Base-by-base conservation (phyloP, 2,797 vertebrate species). In the Novumbra hubbsi region DNA sequence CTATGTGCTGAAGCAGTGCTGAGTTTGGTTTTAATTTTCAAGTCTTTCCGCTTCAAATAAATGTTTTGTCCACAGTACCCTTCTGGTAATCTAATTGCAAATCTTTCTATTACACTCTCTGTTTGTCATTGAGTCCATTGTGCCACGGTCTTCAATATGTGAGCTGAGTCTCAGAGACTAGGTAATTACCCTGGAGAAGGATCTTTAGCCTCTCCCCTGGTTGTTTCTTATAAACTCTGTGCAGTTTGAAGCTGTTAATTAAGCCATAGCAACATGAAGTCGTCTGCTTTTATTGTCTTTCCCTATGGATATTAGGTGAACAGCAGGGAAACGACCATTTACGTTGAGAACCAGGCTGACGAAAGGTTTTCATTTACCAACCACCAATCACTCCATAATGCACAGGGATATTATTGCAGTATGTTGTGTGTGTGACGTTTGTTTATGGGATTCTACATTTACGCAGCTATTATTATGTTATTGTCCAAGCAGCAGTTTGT, bases 161-260 rank as follows among this genome's bases (percentile, higher is more conserved):
- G 55, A 68, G 76, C 75, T 52, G 73, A 80, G 45, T 62, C 78
- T 68, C 74, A 63, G 48, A 73, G 76, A 86, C 78, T 78, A 85
- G 28, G 79, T 60, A 63, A 68, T 71, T 74, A 81, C 85, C 81
- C 75, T 0, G 55, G 79, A 80, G 81, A 66, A 69, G 75, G 73
- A 27, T 16, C 73, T 65, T 73, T 72, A 73, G 65, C 28, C 70
- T 73, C 78, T 81, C 68, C 73, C 76, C 68, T 67, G 72, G 70
- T 30, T 79, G 76, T 86, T 64, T 71, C 30, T 32, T 38, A 3
- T 5, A 38, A 38, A 38, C 5, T 30, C 63, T 32, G 62, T 64
- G 62, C 28, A 64, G 1, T 14, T 17, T 32, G 30, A 30, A 16
- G 28, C 17, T 32, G 16, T 32, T 64, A 64, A 64, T 64, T 17